phyloP scores from a whole-genome alignment of 2,797 vertebrate genomes.

The Bradypodion ventrale region DNA sequence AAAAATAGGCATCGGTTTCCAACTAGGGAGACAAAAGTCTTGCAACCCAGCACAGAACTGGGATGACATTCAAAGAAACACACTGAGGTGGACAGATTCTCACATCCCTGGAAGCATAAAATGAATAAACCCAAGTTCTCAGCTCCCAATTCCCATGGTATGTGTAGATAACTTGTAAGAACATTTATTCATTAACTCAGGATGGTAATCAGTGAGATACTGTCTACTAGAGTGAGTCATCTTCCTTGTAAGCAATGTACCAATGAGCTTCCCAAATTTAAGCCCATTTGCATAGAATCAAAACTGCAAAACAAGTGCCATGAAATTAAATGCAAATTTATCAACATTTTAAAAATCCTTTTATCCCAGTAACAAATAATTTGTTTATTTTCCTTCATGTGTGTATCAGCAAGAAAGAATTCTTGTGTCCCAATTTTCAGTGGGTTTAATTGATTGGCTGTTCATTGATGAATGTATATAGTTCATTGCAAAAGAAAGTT shows the following conservation, averaged over 20 bases:
- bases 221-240: neutral
- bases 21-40: neutral
- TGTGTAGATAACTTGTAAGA: neutral
- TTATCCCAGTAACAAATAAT: no score
- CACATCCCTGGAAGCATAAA: neutral
- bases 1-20: no score
- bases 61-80: neutral
- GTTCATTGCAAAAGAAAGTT: no score
- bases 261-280: neutral
- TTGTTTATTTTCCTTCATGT: no score
- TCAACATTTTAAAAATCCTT: neutral
- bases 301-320: neutral
- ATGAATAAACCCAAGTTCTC: no score
- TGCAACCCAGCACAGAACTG: no score
- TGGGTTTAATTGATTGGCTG: no score
- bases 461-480: no score
- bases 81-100: neutral
- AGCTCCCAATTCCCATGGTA: neutral
- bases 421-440: no score
- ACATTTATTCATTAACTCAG: neutral
- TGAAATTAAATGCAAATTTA: neutral
- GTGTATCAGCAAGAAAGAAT: no score
- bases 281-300: neutral
- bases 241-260: neutral
- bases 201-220: neutral